A percentile compares a stretch with the other conserved stretches of the same genome.
phyloP scores from a whole-genome alignment of 2,113 vertebrate genomes.

The Plestiodon gilberti region DNA sequence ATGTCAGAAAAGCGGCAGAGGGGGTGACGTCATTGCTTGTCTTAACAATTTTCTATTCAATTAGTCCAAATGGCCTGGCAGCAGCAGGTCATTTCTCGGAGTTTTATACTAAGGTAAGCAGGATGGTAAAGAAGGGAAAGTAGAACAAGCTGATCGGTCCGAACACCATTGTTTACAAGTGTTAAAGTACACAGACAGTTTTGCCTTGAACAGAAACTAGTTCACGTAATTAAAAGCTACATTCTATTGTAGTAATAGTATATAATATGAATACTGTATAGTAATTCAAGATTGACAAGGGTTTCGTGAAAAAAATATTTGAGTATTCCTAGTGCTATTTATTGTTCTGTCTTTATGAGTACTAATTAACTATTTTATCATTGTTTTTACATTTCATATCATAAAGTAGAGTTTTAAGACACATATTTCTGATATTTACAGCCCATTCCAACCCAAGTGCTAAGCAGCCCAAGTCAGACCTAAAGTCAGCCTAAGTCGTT shows the following conservation, averaged over 20 bases:
- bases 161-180: conserved; percentile 1
- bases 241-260: background rate
- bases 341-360: conserved; percentile 1
- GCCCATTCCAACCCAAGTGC: no score
- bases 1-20: background rate
- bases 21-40: background rate
- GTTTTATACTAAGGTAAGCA: background rate
- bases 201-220: background rate
- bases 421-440: background rate
- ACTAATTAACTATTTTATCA: background rate
- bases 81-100: background rate
- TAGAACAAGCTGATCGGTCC: background rate
- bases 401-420: background rate
- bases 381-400: background rate
- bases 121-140: background rate
- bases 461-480: no score
- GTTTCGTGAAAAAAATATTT: no score
- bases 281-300: no score
- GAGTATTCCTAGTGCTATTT: background rate
- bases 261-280: no score
- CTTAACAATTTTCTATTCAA: background rate
- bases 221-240: background rate
- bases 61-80: background rate
- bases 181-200: background rate
- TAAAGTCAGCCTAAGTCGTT: no score